Evolutionary conservation across 2,797 vertebrate genomes (phyloP).

Genomic region (Lycodopsis pacificus): DNA sequence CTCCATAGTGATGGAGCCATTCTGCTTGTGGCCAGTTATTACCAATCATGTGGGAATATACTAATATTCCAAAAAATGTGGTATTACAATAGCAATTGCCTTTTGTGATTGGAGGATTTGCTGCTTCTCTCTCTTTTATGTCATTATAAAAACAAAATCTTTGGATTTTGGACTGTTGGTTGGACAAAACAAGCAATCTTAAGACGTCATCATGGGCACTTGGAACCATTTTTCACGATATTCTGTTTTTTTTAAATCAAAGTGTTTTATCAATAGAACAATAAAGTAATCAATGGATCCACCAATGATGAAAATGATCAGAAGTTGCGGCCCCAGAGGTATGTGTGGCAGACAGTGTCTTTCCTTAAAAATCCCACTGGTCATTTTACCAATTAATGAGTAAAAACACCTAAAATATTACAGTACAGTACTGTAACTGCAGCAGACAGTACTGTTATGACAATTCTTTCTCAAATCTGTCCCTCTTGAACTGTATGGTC

Average conservation of each 20-base stretch:
- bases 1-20: neutral
- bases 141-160: neutral
- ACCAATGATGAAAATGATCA: slow-evolving; percentile 5
- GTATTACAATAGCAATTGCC: neutral
- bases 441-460: neutral
- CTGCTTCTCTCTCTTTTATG: neutral
- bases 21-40: neutral
- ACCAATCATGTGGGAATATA: neutral
- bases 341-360: neutral
- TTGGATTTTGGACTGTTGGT: neutral
- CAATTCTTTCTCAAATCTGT: neutral
- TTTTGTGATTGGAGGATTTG: neutral
- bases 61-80: neutral
- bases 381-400: neutral
- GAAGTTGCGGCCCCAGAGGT: neutral
- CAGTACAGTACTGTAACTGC: neutral
- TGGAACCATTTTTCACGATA: neutral
- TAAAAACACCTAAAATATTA: neutral
- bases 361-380: neutral
- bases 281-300: neutral
- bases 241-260: too few species aligned
- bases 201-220: neutral
- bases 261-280: neutral
- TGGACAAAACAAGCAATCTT: neutral
- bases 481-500: neutral